phyloP scores from a whole-genome alignment of 2,888 invertebrate species.

The Nomada ruficornis region DNA sequence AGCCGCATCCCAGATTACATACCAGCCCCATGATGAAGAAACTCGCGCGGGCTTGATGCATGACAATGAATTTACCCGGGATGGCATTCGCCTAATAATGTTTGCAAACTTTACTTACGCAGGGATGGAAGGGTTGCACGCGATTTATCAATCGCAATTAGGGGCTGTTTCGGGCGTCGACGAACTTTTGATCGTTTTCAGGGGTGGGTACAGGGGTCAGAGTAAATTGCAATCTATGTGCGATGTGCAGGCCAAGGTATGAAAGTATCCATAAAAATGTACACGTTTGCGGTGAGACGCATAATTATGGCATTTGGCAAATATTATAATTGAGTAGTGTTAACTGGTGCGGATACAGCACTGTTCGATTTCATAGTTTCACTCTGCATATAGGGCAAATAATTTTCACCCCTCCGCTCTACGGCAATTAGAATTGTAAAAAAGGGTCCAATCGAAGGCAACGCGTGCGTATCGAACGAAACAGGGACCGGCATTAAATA shows the following conservation, averaged over 20 bases:
- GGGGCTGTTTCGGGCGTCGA: not conserved
- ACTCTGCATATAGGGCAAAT: no score
- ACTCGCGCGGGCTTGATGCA: conserved; percentile 42
- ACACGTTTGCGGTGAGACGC: not conserved
- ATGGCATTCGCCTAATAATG: conserved; percentile 59
- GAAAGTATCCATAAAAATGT: no score
- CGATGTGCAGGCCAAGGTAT: not conserved
- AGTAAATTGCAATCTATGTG: not conserved
- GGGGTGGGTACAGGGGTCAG: not conserved
- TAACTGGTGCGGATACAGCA: no score
- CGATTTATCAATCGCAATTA: conserved; percentile 40
- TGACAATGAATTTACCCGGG: conserved; percentile 46
- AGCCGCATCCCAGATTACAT: conserved; percentile 17
- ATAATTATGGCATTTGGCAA: no score
- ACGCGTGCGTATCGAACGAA: conserved; percentile 8
- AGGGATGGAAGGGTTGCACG: not conserved
- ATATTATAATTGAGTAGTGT: no score
- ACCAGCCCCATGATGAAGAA: conserved; percentile 44
- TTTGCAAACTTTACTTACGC: conserved; percentile 40
- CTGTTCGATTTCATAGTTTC: no score
- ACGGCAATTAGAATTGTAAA: not conserved
- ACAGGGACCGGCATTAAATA: conserved; percentile 45
- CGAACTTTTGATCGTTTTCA: conserved; percentile 11
- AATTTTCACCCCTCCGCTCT: no score
- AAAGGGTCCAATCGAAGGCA: not conserved